Evolutionary conservation across 2,888 invertebrate genomes (phyloP), one percentile per base, ranked within the genome.

Genomic region (Mellilla xanthometata): DNA sequence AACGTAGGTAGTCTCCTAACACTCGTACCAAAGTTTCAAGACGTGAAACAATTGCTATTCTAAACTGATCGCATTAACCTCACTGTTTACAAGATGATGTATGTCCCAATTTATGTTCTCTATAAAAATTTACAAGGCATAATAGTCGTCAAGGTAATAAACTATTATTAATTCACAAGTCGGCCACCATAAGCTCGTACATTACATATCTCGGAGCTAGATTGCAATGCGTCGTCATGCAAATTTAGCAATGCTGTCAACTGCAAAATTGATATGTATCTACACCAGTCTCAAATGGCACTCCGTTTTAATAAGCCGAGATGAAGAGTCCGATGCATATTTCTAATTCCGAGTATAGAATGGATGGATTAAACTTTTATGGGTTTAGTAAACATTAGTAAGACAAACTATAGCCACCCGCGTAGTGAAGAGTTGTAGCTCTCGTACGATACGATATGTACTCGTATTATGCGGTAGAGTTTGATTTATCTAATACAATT

Each of bases 231-330:
- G 66, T 66, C 67, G 72, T 70, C 70, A 71, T 74, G 73, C 71
- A 76, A 76, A 80, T 81, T 77, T 75, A 80, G 70, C 64, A 51
- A 65, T 67, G 68, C 62, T 67, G 68, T 67, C 68, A 70, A 67
- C 67, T 68, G 75, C 72, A 80, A 81, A 52, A 80, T 79, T 81
- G 76, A 81, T 80, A 81, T 8, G 19, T 22, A 36, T n/a, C 8
- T 24, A 24, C 8, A 24, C 2, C n/a, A 64, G 72, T 68, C 74
- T 67, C 51, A 66, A 72, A 75, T 66, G 58, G 64, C 66, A 57
- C 74, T 66, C 62, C 65, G 59, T 63, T 71, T 72, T 72, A 73
- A 75, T 72, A 72, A 76, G 66, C 54, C 49, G 54, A 65, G 60
- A 74, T 67, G 64, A 60, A 56, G 47, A 60, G 54, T 59, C 40